Base-by-base conservation (phyloP, 1,140 invertebrate genomes). In the Cydia amplana region DNA sequence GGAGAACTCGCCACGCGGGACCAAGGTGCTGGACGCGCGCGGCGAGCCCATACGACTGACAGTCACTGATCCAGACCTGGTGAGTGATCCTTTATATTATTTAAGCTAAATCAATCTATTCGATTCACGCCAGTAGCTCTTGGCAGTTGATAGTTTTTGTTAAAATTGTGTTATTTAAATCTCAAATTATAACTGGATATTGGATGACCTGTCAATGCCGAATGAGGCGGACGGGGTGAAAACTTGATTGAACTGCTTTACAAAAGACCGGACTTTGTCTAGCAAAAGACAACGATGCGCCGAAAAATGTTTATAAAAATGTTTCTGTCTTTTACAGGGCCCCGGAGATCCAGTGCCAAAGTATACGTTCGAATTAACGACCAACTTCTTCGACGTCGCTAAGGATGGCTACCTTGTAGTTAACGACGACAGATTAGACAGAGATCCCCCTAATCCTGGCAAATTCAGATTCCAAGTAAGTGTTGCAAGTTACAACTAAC, bases 1-100 rank as follows among this genome's bases (percentile, higher is more conserved):
- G 82, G 97, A 98, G 89, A 98, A 98, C 84, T 96, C 97, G 0
- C 95, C 97, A 0, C 94, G 97, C 63, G 97, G 97, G 18, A 97
- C 97, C 2, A 95, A 95, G 85, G 96, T 98, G 7, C 85, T 97
- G 49, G 96, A 97, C 80, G 86, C 87, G 1, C 92, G 94, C 46
- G 95, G 94, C 28, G 93, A 94, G 23, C 96, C 97, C 0, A 95
- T 98, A 60, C 91, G 93, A 10, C 93, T 98, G 43, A 94, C 93
- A 6, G 97, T 98, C 14, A 95, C 95, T 9, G 97, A 98, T 89
- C 95, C 96, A 14, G 97, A 98, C 94, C 93, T 98, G 93, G 97
- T 97, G 80, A 86, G 85, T 78, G 28, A 72, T 28, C 43, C 73
- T 60, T 40, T 32, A 14, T 46, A 40, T 40, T 40, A 10, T 40